Percentiles rank a stretch among this genome's conserved stretches.
Evolutionary conservation across 2,888 invertebrate genomes (phyloP).

Genomic region (Eudemis profundana): DNA sequence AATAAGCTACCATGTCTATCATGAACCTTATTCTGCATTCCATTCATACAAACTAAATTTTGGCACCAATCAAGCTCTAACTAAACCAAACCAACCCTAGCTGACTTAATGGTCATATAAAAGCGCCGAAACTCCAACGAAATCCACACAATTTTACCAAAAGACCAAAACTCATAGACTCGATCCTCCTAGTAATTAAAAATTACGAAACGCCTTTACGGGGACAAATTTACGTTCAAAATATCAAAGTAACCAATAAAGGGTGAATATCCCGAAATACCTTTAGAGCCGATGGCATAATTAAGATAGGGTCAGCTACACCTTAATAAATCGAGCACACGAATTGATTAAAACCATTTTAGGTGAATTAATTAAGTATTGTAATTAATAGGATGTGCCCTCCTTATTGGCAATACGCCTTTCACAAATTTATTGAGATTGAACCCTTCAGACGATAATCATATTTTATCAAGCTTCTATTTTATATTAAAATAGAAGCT

Average conservation of each 20-base stretch:
- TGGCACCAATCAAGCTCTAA: too few relatives aligned
- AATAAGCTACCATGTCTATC: too few relatives aligned
- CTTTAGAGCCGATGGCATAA: conserved; percentile 47
- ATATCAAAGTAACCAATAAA: conserved; percentile 42
- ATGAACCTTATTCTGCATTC: too few relatives aligned
- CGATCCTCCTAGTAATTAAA: conserved; percentile 25
- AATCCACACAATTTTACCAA: conserved; percentile 6
- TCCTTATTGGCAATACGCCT: conserved; percentile 85
- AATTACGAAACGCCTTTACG: conserved; percentile 27
- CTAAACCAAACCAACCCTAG: neutral
- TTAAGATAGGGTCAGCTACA: conserved; percentile 55
- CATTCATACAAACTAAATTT: too few relatives aligned
- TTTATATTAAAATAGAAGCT: conserved; percentile 20
- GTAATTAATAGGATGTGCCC: conserved; percentile 84
- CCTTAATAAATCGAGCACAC: conserved; percentile 82
- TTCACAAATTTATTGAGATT: conserved; percentile 85
- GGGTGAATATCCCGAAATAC: conserved; percentile 43
- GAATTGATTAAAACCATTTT: conserved; percentile 85
- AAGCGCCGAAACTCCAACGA: neutral
- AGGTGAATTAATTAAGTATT: conserved; percentile 86
- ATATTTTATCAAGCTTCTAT: conserved; percentile 54
- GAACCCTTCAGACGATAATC: conserved; percentile 72
- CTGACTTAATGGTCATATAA: neutral
- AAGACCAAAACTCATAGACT: conserved; percentile 3
- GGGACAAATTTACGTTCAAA: conserved; percentile 36